Percentiles rank a stretch among this genome's conserved stretches.
Conservation (phyloP, 2,797 vertebrate genomes). For the Thripadectes ignobilis region DNA sequence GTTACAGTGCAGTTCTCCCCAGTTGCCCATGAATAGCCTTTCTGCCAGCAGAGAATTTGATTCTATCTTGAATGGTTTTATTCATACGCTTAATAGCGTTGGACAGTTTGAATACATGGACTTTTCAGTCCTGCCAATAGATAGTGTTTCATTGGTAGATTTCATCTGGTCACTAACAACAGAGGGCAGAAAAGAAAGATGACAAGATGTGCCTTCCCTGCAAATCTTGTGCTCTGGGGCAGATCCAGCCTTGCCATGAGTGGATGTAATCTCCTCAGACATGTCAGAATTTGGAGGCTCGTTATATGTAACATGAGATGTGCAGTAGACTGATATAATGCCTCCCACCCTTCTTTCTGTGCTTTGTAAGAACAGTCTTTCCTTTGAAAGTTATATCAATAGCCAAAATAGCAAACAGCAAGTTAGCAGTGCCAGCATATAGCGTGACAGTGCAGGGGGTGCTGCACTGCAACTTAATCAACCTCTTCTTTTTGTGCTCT, state of each 20-base stretch:
- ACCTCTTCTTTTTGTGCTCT: not conserved
- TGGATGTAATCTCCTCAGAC: not conserved
- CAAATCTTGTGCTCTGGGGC: not conserved
- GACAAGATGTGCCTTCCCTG: not conserved
- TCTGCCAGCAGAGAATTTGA: not conserved
- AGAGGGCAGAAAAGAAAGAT: not conserved
- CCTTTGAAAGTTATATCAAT: not conserved
- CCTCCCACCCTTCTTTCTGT: not conserved
- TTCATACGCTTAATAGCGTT: not conserved
- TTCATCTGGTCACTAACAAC: not conserved
- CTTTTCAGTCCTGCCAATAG: not conserved
- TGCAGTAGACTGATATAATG: not conserved
- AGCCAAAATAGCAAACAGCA: not conserved
- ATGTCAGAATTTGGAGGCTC: not conserved
- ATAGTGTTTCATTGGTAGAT: not conserved
- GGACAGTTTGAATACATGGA: not conserved
- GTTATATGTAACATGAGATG: not conserved
- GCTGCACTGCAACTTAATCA: slow-evolving; percentile 31
- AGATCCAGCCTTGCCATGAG: not conserved
- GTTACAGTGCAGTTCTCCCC: not conserved
- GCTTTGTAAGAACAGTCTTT: not conserved
- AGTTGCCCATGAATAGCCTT: not conserved
- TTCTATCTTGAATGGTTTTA: not conserved
- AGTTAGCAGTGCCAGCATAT: not conserved
- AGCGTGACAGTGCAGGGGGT: not conserved